Base-by-base conservation (phyloP, 1,140 invertebrate species). In the Brevipalpus yothersi region DNA sequence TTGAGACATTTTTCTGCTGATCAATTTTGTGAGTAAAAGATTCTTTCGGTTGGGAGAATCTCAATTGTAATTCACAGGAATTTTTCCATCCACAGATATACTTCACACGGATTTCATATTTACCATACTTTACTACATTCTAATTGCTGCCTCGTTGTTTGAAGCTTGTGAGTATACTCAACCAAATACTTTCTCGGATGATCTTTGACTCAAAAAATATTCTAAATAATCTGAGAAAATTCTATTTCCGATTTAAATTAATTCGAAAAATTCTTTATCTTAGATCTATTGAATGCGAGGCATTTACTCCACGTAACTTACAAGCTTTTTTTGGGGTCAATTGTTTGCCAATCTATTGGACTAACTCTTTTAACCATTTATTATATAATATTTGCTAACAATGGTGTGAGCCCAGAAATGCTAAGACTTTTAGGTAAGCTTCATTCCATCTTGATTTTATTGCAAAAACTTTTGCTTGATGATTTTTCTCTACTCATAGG, bases 1-100 rank as follows among this genome's bases (percentile, higher is more conserved):
- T 79, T 80, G 66, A 77, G 83, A 67, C 86, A 92, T 69, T 88
- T 89, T 68, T 90, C 86, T 0, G 86, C 86, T 45, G 88, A 92
- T 71, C 83, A 92, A 76, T 87, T 90, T 70, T 88, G 86, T 86
- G 78, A 82, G 82, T 62, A 49, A 47, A 17, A 21, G 43, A 45
- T 45, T 45, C 43, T 3, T 8, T 17, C 43, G 12, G 42, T 43
- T 10, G 23, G 54, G 11, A 19, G 39, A 56, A 10, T 31, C 42
- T 8, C 15, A 49, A 49, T 11, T n/a, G 47, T 5, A 45, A 45
- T 15, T 15, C 10, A 45, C 12, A 45, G 43, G 43, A 10, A 45
- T 21, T 23, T 21, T 54, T 21, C 19, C 19, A n/a, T 55, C 68
- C 68, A 21, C 65, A 74, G 73, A 71, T 62, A 74, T 75, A 54